phyloP scores from a whole-genome alignment of 2,113 vertebrate genomes.

The Podiceps cristatus region DNA sequence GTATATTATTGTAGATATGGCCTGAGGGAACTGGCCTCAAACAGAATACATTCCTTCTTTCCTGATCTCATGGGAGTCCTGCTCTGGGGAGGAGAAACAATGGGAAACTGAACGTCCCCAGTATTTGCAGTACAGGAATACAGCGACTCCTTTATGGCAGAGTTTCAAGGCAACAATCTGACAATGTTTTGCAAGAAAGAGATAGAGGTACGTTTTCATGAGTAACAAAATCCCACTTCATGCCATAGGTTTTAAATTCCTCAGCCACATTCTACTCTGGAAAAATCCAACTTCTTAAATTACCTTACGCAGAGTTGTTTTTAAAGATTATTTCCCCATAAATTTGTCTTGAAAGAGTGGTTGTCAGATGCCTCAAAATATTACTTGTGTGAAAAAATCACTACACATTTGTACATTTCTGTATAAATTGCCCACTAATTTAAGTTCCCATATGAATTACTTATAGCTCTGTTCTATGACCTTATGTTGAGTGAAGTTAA shows the following conservation, averaged over 20 bases:
- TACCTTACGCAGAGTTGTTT: background rate
- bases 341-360: background rate
- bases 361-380: background rate
- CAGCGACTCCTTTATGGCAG: background rate
- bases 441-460: background rate
- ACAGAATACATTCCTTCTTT: background rate
- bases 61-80: background rate
- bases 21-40: background rate
- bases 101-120: background rate
- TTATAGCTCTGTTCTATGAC: background rate
- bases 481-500: background rate
- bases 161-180: background rate
- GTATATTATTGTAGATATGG: background rate
- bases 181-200: background rate
- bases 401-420: accelerated
- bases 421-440: background rate
- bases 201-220: background rate
- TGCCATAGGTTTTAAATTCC: background rate
- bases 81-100: background rate
- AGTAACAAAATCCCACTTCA: background rate
- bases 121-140: background rate
- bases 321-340: background rate
- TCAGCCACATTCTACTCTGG: background rate
- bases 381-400: background rate
- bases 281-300: background rate